phyloP scores from a whole-genome alignment of 1,140 invertebrate species.

The Ganaspis sp. region DNA sequence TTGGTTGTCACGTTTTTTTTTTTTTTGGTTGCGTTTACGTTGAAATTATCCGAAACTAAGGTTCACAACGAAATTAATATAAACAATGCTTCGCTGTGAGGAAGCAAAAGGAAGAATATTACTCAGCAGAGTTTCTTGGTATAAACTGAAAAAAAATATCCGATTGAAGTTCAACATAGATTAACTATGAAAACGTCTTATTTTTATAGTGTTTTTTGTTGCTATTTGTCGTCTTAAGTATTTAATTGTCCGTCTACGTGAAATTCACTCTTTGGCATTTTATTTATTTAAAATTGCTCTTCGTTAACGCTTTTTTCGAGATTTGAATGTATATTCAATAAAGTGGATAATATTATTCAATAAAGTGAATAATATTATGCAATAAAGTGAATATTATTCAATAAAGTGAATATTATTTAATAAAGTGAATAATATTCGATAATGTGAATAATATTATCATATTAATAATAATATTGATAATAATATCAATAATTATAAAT shows the following conservation, averaged over 20 bases:
- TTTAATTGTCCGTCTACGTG: not conserved
- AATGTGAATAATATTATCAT: too few species aligned
- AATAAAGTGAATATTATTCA: too few species aligned
- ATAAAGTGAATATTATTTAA: too few species aligned
- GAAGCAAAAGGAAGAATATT: not conserved
- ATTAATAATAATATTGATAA: too few species aligned
- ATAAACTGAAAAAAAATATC: not conserved
- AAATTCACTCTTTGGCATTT: not conserved
- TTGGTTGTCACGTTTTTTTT: not conserved
- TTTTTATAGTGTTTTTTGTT: not conserved
- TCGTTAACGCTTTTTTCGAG: too few species aligned
- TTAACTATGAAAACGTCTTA: not conserved
- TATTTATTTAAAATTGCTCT: not conserved
- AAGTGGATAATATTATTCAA: too few species aligned
- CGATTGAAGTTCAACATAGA: not conserved
- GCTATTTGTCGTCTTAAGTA: not conserved
- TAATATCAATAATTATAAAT: not conserved
- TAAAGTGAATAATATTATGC: too few species aligned
- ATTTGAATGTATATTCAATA: too few species aligned
- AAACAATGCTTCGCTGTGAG: not conserved
- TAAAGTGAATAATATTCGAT: too few species aligned
- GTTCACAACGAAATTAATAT: slow-evolving; percentile 21
- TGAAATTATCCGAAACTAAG: not conserved
- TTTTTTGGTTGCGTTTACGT: not conserved
- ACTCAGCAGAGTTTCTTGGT: not conserved